Conservation (phyloP, 1,140 invertebrate genomes). For the Zophobas morio region DNA sequence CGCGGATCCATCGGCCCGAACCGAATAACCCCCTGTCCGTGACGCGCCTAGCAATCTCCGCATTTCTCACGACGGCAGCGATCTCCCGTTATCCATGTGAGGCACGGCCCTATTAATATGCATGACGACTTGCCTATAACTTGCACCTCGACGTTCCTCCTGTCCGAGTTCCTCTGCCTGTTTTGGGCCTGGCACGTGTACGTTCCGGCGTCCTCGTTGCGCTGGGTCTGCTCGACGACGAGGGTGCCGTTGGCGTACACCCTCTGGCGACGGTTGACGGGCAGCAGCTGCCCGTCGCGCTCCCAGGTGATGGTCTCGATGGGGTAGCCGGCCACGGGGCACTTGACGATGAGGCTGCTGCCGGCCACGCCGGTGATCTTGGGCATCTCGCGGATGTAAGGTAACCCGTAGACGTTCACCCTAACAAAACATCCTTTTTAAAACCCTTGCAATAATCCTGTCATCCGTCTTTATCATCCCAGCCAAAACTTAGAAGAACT, state of each 20-base stretch:
- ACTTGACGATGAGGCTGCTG: conserved; percentile 88
- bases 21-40: conserved; percentile 12
- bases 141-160: conserved; percentile 87
- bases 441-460: not conserved
- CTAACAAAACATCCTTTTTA: conserved; percentile 59
- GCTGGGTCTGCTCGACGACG: conserved; percentile 85
- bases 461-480: not conserved
- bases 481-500: too few species aligned
- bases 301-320: conserved; percentile 92
- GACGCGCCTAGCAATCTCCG: conserved; percentile 3
- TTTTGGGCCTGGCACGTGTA: conserved; percentile 93
- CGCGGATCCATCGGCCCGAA: conserved; percentile 10
- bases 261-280: conserved; percentile 88
- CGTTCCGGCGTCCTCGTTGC: conserved; percentile 83
- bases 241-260: conserved; percentile 91
- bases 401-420: conserved; percentile 93
- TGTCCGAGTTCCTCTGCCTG: conserved; percentile 83
- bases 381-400: conserved; percentile 91
- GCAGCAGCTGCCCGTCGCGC: conserved; percentile 86
- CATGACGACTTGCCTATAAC: conserved; percentile 78
- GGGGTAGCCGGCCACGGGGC: conserved; percentile 94
- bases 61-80: not conserved
- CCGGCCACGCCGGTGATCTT: conserved; percentile 93
- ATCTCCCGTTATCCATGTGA: conserved; percentile 11
- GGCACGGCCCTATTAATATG: not conserved